Evolutionary conservation across 2,113 vertebrate genomes (phyloP).

Genomic region (Phaethornis superciliosus): DNA sequence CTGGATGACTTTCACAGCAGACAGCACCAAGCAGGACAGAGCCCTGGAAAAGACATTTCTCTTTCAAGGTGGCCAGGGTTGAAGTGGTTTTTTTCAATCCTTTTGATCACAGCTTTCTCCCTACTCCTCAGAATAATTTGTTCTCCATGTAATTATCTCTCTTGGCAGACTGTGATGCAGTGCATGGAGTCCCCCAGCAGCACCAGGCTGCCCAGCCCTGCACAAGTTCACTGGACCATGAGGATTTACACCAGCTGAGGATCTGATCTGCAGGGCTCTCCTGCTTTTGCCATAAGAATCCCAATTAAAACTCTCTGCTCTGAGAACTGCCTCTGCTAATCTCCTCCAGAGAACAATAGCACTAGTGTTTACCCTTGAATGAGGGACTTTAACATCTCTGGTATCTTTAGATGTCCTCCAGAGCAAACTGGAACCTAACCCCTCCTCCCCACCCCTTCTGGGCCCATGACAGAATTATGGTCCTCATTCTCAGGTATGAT

Average conservation of each 20-base stretch:
- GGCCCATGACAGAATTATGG: neutral
- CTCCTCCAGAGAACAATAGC: conserved; percentile 24
- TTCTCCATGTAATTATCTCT: neutral
- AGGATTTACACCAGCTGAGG: neutral
- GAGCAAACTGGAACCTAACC: neutral
- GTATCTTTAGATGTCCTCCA: neutral
- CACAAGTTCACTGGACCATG: neutral
- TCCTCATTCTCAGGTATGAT: neutral
- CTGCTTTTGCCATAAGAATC: neutral
- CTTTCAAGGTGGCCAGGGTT: neutral
- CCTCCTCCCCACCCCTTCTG: neutral
- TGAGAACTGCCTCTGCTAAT: neutral
- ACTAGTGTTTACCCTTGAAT: conserved; percentile 13
- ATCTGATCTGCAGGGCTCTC: neutral
- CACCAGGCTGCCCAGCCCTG: neutral
- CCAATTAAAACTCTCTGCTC: conserved; percentile 27
- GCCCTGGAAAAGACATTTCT: neutral
- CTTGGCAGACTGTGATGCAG: conserved; percentile 10
- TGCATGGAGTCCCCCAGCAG: neutral
- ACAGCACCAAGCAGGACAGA: neutral
- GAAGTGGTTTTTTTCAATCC: neutral
- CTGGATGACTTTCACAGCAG: neutral
- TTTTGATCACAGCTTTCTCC: neutral
- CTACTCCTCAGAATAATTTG: neutral
- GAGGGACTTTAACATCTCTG: neutral